Evolutionary conservation across 2,113 vertebrate species (phyloP).

Genomic region (Neopipo cinnamomea): DNA sequence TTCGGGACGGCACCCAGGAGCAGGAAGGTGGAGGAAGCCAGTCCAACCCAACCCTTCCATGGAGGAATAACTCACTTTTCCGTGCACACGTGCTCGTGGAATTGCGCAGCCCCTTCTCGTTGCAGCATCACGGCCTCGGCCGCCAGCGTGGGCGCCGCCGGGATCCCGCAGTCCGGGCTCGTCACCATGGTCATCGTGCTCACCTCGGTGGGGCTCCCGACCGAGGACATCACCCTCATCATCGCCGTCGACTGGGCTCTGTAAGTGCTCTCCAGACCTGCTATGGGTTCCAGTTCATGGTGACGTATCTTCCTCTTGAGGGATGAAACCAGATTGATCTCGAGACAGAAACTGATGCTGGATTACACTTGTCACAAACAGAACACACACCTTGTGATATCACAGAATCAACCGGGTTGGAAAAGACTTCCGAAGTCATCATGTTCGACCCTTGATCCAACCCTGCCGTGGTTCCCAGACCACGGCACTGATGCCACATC

Average conservation of each 20-base stretch:
- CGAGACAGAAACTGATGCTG: not conserved
- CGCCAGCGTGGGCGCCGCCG: conserved; percentile 89
- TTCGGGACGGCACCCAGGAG: rapidly evolving
- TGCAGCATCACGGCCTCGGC: conserved; percentile 94
- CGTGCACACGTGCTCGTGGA: rapidly evolving
- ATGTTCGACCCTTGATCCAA: too few species aligned
- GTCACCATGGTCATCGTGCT: conserved; percentile 91
- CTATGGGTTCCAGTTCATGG: rapidly evolving
- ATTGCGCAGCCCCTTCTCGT: not conserved
- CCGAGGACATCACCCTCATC: conserved; percentile 86
- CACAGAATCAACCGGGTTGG: too few species aligned
- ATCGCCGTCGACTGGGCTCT: conserved; percentile 88
- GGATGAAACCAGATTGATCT: not conserved
- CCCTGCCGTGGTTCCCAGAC: too few species aligned
- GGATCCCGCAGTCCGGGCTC: conserved; percentile 86
- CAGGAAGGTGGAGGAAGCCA: not conserved
- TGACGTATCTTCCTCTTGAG: not conserved
- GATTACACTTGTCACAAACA: not conserved
- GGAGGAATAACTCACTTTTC: not conserved
- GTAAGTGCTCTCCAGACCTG: conserved; percentile 61
- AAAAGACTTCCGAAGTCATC: too few species aligned
- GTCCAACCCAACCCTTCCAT: not conserved
- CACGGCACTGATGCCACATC: too few species aligned
- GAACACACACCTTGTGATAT: not conserved
- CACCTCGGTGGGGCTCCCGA: conserved; percentile 86